Conservation (phyloP, 2,113 vertebrate genomes). For the Macroglossus sobrinus region DNA sequence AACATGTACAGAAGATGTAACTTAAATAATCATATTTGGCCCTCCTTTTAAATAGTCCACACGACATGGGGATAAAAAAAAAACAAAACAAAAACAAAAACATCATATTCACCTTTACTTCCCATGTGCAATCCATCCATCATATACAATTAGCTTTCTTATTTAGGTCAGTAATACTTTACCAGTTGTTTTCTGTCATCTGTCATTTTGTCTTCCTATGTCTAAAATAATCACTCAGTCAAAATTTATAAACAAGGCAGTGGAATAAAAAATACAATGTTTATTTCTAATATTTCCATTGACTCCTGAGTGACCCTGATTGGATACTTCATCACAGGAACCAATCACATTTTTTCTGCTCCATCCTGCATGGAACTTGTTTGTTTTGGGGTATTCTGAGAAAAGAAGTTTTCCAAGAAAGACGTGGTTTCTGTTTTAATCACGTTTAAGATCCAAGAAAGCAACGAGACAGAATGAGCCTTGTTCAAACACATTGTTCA, state of each 20-base stretch:
- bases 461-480: neutral
- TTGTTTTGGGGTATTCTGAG: neutral
- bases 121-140: neutral
- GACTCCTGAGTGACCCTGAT: neutral
- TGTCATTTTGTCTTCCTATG: neutral
- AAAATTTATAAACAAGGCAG: conserved; percentile 19
- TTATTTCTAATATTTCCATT: neutral
- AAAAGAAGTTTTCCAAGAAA: neutral
- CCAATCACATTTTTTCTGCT: neutral
- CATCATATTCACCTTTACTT: neutral
- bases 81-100: no score
- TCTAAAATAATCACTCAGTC: conserved; percentile 31
- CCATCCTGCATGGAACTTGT: neutral
- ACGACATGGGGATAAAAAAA: neutral
- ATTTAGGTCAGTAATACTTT: neutral
- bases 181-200: neutral
- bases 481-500: neutral
- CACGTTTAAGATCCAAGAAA: neutral
- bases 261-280: neutral
- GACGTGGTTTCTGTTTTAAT: neutral
- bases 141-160: neutral
- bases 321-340: neutral
- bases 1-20: neutral
- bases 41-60: neutral
- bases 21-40: neutral